Evolutionary conservation across 1,140 invertebrate species (phyloP), one percentile per base, ranked within the genome.

Genomic region (Euborellia annulipes): DNA sequence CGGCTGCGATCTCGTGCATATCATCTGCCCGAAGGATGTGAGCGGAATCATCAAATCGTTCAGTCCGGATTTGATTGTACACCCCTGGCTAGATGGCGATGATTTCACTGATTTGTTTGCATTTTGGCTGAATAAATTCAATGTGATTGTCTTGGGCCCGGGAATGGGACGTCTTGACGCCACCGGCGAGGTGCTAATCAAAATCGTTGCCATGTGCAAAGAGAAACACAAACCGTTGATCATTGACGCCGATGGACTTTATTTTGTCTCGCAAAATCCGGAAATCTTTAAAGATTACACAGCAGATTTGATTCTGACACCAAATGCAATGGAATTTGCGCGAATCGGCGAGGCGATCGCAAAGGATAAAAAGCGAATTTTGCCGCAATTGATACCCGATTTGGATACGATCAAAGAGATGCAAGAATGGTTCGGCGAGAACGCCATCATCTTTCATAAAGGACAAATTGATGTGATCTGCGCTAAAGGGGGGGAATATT

Each of bases 11-110:
- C 67, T 98, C 36, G 78, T 78, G 1, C 90, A 98, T 59, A 76
- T 98, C 7, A 92, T 98, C 59, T 96, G 91, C 59, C 69, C 77
- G 6, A 68, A 73, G 51, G 75, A 82, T 37, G 91, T 94, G 9
- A 82, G 87, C 2, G 58, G 70, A 7, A 81, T 90, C 0, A 93
- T 98, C 41, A 98, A 98, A 64, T 82, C 79, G 4, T 98, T 92
- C 60, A 94, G 88, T 58, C 94, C 95, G 7, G 95, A 99, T 60
- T 66, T 97, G 9, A 98, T 99, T 58, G 94, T 98, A 2, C 85
- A 95, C 64, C 94, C 95, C 1, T 60, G 87, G 56, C 75, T 85
- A 51, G 82, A 74, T 56, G 65, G 71, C 36, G 54, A 58, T 14
- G 72, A 81, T 63, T 75, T 76, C 14, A 50, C 77, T 0, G 65